Percentiles rank a stretch among this genome's conserved stretches.
Evolutionary conservation across 1,140 invertebrate genomes (phyloP).

Genomic region (Tenebrio molitor): DNA sequence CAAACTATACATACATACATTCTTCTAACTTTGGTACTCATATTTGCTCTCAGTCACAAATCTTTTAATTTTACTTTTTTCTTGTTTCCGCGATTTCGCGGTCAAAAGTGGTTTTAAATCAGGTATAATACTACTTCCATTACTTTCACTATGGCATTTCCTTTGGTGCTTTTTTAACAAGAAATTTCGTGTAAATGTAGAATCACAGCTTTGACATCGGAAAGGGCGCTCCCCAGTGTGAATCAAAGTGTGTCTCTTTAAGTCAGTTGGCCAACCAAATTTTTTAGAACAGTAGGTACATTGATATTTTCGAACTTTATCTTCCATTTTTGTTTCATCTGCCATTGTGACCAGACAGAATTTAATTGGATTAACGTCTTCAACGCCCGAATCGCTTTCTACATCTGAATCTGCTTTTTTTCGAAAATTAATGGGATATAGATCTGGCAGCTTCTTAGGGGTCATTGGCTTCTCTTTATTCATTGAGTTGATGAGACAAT

Average conservation of each 20-base stretch:
- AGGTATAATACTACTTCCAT: slow-evolving; percentile 8
- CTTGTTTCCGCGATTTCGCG: slow-evolving; percentile 10
- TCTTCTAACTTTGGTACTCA: neutral
- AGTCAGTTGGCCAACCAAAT: slow-evolving; percentile 47
- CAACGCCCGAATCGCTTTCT: slow-evolving; percentile 36
- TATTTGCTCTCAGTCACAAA: neutral
- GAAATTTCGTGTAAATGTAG: slow-evolving; percentile 48
- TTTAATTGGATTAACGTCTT: slow-evolving; percentile 47
- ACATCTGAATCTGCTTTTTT: slow-evolving; percentile 25
- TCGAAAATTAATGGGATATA: slow-evolving; percentile 40
- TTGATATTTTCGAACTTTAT: slow-evolving; percentile 35
- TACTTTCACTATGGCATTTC: slow-evolving; percentile 31
- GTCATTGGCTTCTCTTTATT: slow-evolving; percentile 30
- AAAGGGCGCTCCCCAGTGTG: slow-evolving; percentile 48
- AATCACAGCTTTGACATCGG: slow-evolving; percentile 40
- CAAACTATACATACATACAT: neutral
- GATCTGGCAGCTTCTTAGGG: slow-evolving; percentile 43
- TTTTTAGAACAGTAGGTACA: slow-evolving; percentile 47
- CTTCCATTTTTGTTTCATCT: slow-evolving; percentile 28
- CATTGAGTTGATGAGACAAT: slow-evolving; percentile 5
- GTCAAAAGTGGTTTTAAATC: slow-evolving; percentile 44
- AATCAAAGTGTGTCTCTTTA: slow-evolving; percentile 50
- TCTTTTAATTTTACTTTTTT: slow-evolving; percentile 22
- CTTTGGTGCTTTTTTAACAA: slow-evolving; percentile 47
- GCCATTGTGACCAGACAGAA: slow-evolving; percentile 46